Base-by-base conservation (phyloP, 2,888 invertebrate genomes). In the Graphium colonna region DNA sequence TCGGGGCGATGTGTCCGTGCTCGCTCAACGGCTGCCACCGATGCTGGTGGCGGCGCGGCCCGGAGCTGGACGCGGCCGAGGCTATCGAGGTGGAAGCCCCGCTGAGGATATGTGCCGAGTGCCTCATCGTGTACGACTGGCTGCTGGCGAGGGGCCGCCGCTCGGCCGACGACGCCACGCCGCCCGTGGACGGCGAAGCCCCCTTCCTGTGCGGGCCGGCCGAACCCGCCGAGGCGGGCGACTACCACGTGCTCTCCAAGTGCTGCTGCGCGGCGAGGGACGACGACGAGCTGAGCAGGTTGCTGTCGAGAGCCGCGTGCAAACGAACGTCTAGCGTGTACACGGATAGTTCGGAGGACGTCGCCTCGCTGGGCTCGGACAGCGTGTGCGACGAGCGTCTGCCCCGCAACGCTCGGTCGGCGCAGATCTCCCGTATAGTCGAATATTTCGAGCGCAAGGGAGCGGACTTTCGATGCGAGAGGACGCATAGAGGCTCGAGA, bases 361-460 rank as follows among this genome's bases (percentile, higher is more conserved):
- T 95, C 48, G 95, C 95, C 33, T 95, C 95, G 70, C 88, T 96
- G 51, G 95, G 95, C 55, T 95, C 95, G 0, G 95, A 95, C 77
- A 91, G 92, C 10, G 77, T 94, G 68, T 92, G 93, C 91, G 94
- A 94, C 69, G 94, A 94, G 59, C 86, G 93, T 15, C 67, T 82
- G 31, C 91, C 91, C 40, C 89, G 93, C 18, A 90, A 90, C 64
- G 84, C 91, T 65, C 79, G 93, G 64, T 91, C 92, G 60, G 91
- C 93, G 61, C 92, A 94, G 75, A 96, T 96, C 63, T 94, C 95
- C 45, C 93, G 93, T 71, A 96, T 96, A 64, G 96, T 97, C 21
- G 96, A 96, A 69, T 96, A 96, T 79, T 96, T 97, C 80, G 96
- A 97, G 81, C 90, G 95, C 44, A 94, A 95, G 74, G 93, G 93